Evolutionary conservation across 2,888 invertebrate genomes (phyloP).

Genomic region (Zaprionus lineosus): DNA sequence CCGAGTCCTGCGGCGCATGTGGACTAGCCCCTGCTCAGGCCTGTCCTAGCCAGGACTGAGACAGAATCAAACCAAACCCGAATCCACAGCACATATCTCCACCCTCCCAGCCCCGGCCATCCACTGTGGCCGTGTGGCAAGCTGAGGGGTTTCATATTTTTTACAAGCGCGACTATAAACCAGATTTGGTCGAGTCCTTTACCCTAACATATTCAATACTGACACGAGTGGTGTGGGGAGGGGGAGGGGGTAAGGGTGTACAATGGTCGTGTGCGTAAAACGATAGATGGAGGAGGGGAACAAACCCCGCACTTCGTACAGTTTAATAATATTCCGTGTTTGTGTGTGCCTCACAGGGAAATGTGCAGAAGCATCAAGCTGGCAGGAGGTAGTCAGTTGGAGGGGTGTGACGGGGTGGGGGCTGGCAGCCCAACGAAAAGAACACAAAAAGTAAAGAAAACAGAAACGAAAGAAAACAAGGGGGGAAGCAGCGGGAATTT

Average conservation of each 20-base stretch:
- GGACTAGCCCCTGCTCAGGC: conserved; percentile 23
- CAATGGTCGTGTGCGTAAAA: background rate
- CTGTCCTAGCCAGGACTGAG: conserved; percentile 14
- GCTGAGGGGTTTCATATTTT: conserved; percentile 45
- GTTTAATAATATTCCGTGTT: conserved; percentile 48
- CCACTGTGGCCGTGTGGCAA: conserved; percentile 13
- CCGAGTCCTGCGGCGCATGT: conserved; percentile 21
- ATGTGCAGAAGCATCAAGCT: conserved; percentile 31
- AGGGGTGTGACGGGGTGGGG: too few relatives aligned
- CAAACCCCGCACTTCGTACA: conserved; percentile 12
- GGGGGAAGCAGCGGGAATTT: conserved; percentile 53
- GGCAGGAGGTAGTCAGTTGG: conserved; percentile 11
- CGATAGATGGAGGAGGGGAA: conserved; percentile 24
- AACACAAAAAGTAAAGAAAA: conserved; percentile 4
- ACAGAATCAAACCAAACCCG: conserved; percentile 36
- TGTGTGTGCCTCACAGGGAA: conserved; percentile 39
- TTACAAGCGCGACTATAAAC: conserved; percentile 71
- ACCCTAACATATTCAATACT: conserved; percentile 48
- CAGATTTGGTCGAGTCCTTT: conserved; percentile 67
- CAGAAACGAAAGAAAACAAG: conserved; percentile 10
- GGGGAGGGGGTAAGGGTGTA: conserved; percentile 1
- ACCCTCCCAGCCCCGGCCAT: background rate
- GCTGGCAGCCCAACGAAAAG: too few relatives aligned
- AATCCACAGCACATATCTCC: background rate
- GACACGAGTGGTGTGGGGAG: background rate